Evolutionary conservation across 2,797 vertebrate genomes (phyloP).

Genomic region (Scolopax rusticola): DNA sequence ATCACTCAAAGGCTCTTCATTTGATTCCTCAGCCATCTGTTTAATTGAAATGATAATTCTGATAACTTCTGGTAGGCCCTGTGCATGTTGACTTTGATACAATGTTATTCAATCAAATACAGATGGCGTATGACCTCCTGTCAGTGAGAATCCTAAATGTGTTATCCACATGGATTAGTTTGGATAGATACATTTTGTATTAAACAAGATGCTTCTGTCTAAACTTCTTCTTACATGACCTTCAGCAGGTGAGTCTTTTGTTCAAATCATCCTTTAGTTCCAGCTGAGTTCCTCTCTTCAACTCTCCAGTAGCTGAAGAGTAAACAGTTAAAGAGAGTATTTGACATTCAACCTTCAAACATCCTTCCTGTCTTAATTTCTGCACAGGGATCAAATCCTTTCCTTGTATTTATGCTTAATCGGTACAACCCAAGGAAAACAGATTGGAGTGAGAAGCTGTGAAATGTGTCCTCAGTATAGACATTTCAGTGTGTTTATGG

Average conservation of each 20-base stretch:
- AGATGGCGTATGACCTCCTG: slow-evolving; percentile 48
- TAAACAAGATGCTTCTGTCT: slow-evolving; percentile 53
- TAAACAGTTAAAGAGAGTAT: not conserved
- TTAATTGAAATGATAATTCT: slow-evolving; percentile 87
- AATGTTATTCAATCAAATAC: slow-evolving; percentile 72
- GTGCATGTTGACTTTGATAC: slow-evolving; percentile 73
- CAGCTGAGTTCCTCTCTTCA: slow-evolving; percentile 3
- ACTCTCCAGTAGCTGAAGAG: not conserved
- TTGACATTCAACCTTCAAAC: slow-evolving; percentile 24
- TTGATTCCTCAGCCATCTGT: slow-evolving; percentile 86
- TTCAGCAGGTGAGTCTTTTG: slow-evolving; percentile 30
- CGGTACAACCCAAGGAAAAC: not conserved
- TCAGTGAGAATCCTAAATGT: slow-evolving; percentile 47
- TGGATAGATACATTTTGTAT: slow-evolving; percentile 40
- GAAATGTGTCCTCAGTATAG: not conserved
- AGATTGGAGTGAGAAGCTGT: not conserved
- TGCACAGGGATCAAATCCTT: not conserved
- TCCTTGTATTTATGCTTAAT: not conserved
- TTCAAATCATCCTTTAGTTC: not conserved
- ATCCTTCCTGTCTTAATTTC: slow-evolving; percentile 17
- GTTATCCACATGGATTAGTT: slow-evolving; percentile 46
- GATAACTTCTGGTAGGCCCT: slow-evolving; percentile 73
- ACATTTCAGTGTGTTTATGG: not conserved
- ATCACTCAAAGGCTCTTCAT: slow-evolving; percentile 84
- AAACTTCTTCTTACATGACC: slow-evolving; percentile 30